A percentile compares a stretch with the other conserved stretches of the same genome.
Evolutionary conservation across 2,888 invertebrate species (phyloP).

Genomic region (Epinotia ramella): DNA sequence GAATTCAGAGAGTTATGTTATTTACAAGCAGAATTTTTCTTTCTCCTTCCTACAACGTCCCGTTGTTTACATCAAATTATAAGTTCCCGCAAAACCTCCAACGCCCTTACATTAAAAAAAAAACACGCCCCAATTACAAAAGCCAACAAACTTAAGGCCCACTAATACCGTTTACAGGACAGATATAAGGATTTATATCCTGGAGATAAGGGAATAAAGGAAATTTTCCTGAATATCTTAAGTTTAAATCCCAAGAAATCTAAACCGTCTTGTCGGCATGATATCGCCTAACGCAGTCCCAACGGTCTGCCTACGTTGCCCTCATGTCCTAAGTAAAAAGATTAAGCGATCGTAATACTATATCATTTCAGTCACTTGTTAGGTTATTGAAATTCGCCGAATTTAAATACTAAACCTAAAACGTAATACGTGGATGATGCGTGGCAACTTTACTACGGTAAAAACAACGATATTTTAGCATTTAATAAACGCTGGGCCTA

Average conservation of each 20-base stretch:
- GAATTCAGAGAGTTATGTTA: no score
- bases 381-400: no score
- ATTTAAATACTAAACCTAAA: no score
- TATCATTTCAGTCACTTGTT: no score
- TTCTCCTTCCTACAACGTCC: neutral
- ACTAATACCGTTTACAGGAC: constrained; percentile 39
- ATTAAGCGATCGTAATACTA: constrained; percentile 46
- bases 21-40: no score
- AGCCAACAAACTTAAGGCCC: constrained; percentile 44
- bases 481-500: no score
- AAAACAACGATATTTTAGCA: no score
- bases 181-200: constrained; percentile 42
- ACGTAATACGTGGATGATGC: no score
- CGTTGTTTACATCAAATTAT: constrained; percentile 21
- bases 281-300: constrained; percentile 63
- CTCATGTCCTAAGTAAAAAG: constrained; percentile 43
- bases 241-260: constrained; percentile 57
- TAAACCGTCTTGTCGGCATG: constrained; percentile 59
- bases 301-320: constrained; percentile 53
- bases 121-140: constrained; percentile 31
- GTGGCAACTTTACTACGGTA: no score
- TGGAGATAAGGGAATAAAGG: constrained; percentile 36
- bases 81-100: neutral
- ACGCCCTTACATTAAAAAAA: constrained; percentile 28
- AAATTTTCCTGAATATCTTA: constrained; percentile 48